A percentile compares a stretch with the other conserved stretches of the same genome.
Conservation (phyloP, 1,140 invertebrate genomes). For the Drosophila nigromelanica region DNA sequence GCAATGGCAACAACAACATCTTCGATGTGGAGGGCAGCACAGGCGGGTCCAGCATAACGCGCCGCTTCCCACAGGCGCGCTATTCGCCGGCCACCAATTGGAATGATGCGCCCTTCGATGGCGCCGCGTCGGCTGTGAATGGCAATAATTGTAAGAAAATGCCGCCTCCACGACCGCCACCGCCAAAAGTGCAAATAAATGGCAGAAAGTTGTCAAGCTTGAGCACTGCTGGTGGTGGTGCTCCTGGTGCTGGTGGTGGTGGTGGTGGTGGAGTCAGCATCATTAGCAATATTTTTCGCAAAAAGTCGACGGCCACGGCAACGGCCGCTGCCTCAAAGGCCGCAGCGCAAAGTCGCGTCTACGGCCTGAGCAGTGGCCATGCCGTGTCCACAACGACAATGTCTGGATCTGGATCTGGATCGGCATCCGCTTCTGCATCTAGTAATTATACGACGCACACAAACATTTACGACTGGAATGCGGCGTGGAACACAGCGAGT, state of each 20-base stretch:
- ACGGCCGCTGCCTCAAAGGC: slow-evolving; percentile 69
- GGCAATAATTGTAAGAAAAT: slow-evolving; percentile 62
- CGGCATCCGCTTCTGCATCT: slow-evolving; percentile 1
- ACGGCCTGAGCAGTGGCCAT: slow-evolving; percentile 84
- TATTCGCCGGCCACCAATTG: slow-evolving; percentile 80
- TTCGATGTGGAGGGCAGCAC: slow-evolving; percentile 28
- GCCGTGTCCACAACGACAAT: slow-evolving; percentile 45
- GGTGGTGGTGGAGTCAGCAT: slow-evolving; percentile 51
- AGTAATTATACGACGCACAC: slow-evolving; percentile 23
- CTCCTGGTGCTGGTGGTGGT: slow-evolving; percentile 2
- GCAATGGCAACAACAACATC: slow-evolving; percentile 49
- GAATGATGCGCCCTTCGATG: slow-evolving; percentile 75
- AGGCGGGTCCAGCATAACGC: slow-evolving; percentile 59
- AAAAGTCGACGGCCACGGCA: slow-evolving; percentile 61
- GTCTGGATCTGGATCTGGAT: neutral
- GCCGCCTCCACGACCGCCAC: slow-evolving; percentile 79
- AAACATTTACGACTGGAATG: slow-evolving; percentile 66
- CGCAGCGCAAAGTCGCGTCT: slow-evolving; percentile 83
- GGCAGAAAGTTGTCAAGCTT: slow-evolving; percentile 42
- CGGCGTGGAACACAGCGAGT: slow-evolving; percentile 65
- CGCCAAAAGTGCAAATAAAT: slow-evolving; percentile 71
- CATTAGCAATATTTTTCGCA: slow-evolving; percentile 84
- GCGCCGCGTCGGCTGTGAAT: slow-evolving; percentile 15
- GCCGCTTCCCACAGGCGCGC: slow-evolving; percentile 77
- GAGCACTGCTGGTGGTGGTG: slow-evolving; percentile 4